Base-by-base conservation (phyloP, 2,797 vertebrate genomes). In the Garrulus glandarius region DNA sequence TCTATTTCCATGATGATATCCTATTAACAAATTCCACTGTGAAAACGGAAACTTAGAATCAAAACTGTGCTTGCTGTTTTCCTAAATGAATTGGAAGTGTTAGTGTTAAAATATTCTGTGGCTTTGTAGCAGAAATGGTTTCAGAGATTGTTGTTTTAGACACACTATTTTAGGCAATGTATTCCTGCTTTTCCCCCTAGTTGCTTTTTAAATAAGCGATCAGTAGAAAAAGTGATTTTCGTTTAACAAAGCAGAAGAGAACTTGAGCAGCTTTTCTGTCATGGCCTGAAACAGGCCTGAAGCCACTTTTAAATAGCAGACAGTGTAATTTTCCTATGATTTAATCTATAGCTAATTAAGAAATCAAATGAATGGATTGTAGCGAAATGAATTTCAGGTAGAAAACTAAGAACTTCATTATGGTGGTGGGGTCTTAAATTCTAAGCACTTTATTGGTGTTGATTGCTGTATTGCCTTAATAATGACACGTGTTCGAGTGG, bases 1-100 rank as follows among this genome's bases (percentile, higher is more conserved):
- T 99, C 96, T 99, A 99, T 96, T 99, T 99, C 96, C 99, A 99
- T 3, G 99, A 99, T 98, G 99, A 99, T 99, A 99, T 99, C 99
- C 99, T 99, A 95, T 96, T 82, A 61, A 65, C 3, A 16, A 46
- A 46, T 65, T 59, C 55, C 61, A 5, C 68, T 71, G 18, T 72
- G 56, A 87, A 84, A 91, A n/a, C 0, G 1, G 37, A 39, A 80
- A 22, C 74, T 52, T 87, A n/a, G 43, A 75, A 56, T 78, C 53
- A 4, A 59, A 77, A 22, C 34, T 1, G 0, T 69, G 55, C 60
- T 85, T 68, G 27, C 52, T 60, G 7, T 81, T 93, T 79, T 70
- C n/a, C 20, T 86, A 76, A 81, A 65, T 39, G 1, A 68, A 46
- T 71, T 56, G 36, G 8, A 87, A 81, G 26, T 52, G 36, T 61